phyloP scores from a whole-genome alignment of 2,888 invertebrate species.

The Amphiduros pacificus region DNA sequence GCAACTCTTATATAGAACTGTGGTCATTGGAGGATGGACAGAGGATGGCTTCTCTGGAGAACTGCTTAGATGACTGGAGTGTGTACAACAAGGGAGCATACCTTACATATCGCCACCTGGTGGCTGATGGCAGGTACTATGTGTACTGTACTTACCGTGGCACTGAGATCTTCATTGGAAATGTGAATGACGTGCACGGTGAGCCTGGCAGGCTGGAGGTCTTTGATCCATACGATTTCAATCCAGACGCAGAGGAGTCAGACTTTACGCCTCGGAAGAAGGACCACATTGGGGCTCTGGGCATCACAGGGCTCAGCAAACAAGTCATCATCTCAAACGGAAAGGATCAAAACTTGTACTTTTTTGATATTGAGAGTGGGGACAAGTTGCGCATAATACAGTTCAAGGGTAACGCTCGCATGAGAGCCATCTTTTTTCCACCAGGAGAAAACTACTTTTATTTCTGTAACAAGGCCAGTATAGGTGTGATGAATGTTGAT shows the following conservation, averaged over 20 bases:
- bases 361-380: conserved; percentile 5
- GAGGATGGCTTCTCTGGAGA: conserved; percentile 6
- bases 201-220: conserved; percentile 3
- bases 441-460: conserved; percentile 4
- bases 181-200: background rate
- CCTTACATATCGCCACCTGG: background rate
- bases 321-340: conserved; percentile 17
- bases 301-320: background rate
- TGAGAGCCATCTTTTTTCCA: background rate
- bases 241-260: conserved; percentile 6
- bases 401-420: background rate
- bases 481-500: conserved; percentile 4
- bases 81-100: background rate
- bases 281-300: conserved; percentile 19
- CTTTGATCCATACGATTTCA: conserved; percentile 7
- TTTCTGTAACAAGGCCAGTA: conserved; percentile 3
- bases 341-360: conserved; percentile 8
- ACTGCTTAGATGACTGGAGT: conserved; percentile 8
- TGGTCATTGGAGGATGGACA: conserved; percentile 36
- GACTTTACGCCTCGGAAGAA: conserved; percentile 8
- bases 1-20: conserved; percentile 12
- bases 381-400: background rate
- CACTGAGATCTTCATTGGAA: conserved; percentile 12
- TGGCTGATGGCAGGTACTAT: background rate
- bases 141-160: conserved; percentile 15